Base-by-base conservation (phyloP, 2,888 invertebrate species). In the Cartodere bifasciata region DNA sequence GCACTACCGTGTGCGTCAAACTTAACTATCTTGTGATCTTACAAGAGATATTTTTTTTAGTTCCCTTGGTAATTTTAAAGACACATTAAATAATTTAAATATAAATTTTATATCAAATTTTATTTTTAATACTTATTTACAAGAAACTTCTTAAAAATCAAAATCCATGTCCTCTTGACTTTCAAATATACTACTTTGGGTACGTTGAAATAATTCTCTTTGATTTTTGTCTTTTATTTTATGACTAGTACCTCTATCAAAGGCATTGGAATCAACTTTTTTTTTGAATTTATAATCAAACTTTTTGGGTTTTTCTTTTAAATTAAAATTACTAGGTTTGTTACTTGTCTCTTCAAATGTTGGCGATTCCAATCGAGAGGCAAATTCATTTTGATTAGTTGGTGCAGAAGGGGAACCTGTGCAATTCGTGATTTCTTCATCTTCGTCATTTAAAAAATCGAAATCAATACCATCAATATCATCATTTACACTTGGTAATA, bases 141-240 rank as follows among this genome's bases (percentile, higher is more conserved):
- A n/a, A n/a, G n/a, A n/a, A n/a, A n/a, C n/a, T n/a, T n/a, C 15
- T 35, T 33, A 41, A 20, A 39, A 34, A 29, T 40, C 39, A 41
- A 67, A 55, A 49, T 67, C 63, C 46, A 68, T 55, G 53, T 63
- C 64, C 42, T 66, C 58, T 56, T 65, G 65, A 60, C 64, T 64
- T 49, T 67, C 64, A 23, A 62, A 43, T 10, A 37, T 58, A 47
- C 52, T 62, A 45, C 66, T 65, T 56, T 67, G 67, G 39, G 67
- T 63, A 22, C 29, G 32, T 16, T 38, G 25, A 13, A 24, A 25
- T 20, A 25, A 20, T 3, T 9, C 9, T 16, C 14, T 7, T 13
- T 29, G 25, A 3, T 14, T 33, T 20, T 13, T 26, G 20, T 20
- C 20, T 20, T 20, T 7, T 20, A 20, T 20, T 20, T 20, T 20